These are phyloP conservation scores for Nematopogon swammerdamellus DNA, from an alignment of 2,888 invertebrate genomes.

Conservation along the genomic window DNA sequence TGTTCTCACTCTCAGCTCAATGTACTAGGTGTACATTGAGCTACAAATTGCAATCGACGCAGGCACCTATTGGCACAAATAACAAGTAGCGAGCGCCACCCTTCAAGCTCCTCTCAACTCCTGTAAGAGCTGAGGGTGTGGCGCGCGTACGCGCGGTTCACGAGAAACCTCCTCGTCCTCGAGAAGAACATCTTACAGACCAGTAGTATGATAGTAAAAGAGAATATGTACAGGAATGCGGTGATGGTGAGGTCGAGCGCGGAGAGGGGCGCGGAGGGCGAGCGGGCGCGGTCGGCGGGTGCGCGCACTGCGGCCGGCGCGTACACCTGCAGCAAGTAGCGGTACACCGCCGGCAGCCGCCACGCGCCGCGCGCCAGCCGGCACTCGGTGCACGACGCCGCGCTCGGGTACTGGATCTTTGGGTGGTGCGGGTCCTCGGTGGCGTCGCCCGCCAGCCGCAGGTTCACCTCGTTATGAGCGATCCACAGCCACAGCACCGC, in stretches of 20 bases:
- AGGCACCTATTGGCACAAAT: too few relatives aligned
- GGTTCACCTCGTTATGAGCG: constrained; percentile 91
- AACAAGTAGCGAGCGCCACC: too few relatives aligned
- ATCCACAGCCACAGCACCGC: constrained; percentile 91
- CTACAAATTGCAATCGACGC: too few relatives aligned
- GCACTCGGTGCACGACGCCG: constrained; percentile 66
- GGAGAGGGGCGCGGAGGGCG: constrained; percentile 52
- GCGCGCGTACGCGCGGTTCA: neutral
- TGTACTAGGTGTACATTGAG: too few relatives aligned
- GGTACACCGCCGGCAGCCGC: constrained; percentile 61
- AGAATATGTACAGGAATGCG: constrained; percentile 70
- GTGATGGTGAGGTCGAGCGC: constrained; percentile 72
- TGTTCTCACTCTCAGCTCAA: too few relatives aligned
- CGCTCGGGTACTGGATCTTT: constrained; percentile 85
- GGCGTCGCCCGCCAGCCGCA: constrained; percentile 76
- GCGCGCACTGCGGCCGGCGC: constrained; percentile 18
- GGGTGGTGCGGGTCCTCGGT: constrained; percentile 90
- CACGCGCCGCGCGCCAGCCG: constrained; percentile 54
- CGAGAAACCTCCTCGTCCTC: neutral
- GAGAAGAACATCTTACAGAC: constrained; percentile 74
- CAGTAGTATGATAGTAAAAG: constrained; percentile 69
- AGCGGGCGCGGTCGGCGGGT: constrained; percentile 20
- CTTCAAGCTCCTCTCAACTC: too few relatives aligned
- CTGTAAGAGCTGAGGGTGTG: neutral
- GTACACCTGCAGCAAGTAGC: constrained; percentile 57